These are phyloP conservation scores for Otocyon megalotis DNA, from an alignment of 2,113 vertebrate species.

Conservation along the genomic window DNA sequence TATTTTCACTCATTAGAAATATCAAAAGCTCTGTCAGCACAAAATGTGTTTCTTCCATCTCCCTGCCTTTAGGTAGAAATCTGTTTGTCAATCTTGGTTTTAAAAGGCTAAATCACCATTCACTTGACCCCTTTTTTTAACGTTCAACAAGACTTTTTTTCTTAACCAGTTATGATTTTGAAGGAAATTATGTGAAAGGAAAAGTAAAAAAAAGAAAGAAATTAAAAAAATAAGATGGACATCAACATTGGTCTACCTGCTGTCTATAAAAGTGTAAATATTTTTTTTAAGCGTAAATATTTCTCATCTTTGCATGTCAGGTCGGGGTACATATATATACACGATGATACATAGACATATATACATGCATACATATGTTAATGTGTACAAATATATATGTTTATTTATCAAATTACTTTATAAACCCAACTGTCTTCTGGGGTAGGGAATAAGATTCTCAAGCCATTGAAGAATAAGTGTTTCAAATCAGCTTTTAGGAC, in stretches of 20 bases:
- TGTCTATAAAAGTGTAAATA: background rate
- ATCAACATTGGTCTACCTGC: background rate
- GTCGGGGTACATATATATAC: background rate
- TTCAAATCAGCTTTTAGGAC: background rate
- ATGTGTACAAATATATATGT: background rate
- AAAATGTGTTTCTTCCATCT: conserved; percentile 34
- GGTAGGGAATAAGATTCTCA: background rate
- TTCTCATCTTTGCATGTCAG: background rate
- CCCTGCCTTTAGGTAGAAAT: background rate
- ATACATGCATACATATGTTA: background rate
- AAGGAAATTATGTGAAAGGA: conserved; percentile 49
- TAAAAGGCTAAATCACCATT: conserved; percentile 67
- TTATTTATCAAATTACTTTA: background rate
- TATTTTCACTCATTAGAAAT: conserved; percentile 61
- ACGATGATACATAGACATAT: background rate
- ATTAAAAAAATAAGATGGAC: background rate
- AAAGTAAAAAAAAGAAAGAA: background rate
- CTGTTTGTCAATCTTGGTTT: conserved; percentile 51
- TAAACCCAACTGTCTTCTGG: background rate
- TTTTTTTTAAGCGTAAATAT: too few species aligned
- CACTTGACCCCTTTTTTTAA: conserved; percentile 49
- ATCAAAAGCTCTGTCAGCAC: conserved; percentile 46
- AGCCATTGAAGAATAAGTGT: background rate
- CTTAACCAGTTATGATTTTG: conserved; percentile 32
- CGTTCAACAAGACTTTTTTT: conserved; percentile 28